Conservation (phyloP, 1,140 invertebrate species). For the Aphelinus certus region DNA sequence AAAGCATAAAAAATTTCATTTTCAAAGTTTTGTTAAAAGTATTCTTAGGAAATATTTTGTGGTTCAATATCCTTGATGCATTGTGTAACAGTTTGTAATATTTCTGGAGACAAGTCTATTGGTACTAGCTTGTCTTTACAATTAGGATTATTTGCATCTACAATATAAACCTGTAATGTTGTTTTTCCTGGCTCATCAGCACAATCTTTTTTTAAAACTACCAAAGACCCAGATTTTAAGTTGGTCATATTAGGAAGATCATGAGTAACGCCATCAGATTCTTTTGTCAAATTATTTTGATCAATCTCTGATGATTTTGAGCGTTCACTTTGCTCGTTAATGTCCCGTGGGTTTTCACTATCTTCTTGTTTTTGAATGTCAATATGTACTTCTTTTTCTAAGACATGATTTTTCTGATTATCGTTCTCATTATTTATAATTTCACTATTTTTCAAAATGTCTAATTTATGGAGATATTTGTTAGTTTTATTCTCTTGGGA, state of each 20-base stretch:
- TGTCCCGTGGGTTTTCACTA: not conserved
- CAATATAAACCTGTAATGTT: constrained; percentile 62
- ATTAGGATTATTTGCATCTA: constrained; percentile 44
- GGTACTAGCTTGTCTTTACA: constrained; percentile 45
- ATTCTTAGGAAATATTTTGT: constrained; percentile 12
- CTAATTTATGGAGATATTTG: not conserved
- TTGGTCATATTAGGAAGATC: constrained; percentile 51
- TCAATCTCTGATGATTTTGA: constrained; percentile 6
- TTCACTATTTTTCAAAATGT: not conserved
- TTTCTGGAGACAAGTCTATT: constrained; percentile 48
- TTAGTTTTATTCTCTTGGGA: not conserved
- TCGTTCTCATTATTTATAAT: not conserved
- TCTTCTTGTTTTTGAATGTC: not conserved
- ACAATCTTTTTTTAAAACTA: constrained; percentile 60
- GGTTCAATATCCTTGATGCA: constrained; percentile 28
- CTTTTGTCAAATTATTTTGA: not conserved
- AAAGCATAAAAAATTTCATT: not conserved
- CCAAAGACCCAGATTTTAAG: constrained; percentile 60
- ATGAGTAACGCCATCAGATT: constrained; percentile 38
- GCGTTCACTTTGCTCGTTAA: constrained; percentile 22
- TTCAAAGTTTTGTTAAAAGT: too few relatives aligned
- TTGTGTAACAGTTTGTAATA: constrained; percentile 51
- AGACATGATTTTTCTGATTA: too few relatives aligned
- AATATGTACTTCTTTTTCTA: not conserved
- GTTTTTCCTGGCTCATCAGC: constrained; percentile 57